Evolutionary conservation across 2,888 invertebrate species (phyloP).

Genomic region (Silvanus unidentatus): DNA sequence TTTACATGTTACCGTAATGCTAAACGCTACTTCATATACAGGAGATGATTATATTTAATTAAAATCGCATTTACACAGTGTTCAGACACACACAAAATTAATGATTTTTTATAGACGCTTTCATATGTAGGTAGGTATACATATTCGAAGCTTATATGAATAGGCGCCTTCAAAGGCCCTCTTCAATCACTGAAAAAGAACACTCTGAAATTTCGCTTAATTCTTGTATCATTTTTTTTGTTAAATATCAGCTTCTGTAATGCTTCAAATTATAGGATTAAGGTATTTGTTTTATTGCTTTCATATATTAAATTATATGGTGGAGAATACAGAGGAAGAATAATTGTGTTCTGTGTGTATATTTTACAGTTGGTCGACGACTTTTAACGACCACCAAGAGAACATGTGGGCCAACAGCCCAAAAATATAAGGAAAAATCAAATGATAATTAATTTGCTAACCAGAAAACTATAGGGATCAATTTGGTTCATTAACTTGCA

Average conservation of each 20-base stretch:
- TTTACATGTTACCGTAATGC: constrained; percentile 7
- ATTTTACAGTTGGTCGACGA: too few relatives aligned
- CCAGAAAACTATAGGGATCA: too few relatives aligned
- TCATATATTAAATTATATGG: too few relatives aligned
- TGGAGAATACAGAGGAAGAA: too few relatives aligned
- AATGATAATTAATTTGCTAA: too few relatives aligned
- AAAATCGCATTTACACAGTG: constrained; percentile 21
- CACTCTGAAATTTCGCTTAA: not conserved
- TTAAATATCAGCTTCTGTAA: constrained; percentile 11
- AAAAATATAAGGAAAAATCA: too few relatives aligned
- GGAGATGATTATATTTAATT: constrained; percentile 19
- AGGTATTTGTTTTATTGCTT: too few relatives aligned
- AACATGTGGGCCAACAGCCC: too few relatives aligned
- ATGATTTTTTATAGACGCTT: constrained; percentile 2
- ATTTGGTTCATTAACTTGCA: too few relatives aligned
- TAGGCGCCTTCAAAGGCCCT: too few relatives aligned
- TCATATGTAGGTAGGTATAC: not conserved
- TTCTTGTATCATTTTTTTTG: not conserved
- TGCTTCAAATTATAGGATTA: constrained; percentile 12
- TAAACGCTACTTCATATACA: constrained; percentile 15
- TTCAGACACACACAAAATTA: constrained; percentile 8
- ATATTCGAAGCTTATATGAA: not conserved
- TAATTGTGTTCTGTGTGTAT: too few relatives aligned
- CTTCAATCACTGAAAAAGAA: not conserved
- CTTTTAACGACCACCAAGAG: too few relatives aligned